phyloP scores from a whole-genome alignment of 2,888 invertebrate species.

The Clanis bilineata region DNA sequence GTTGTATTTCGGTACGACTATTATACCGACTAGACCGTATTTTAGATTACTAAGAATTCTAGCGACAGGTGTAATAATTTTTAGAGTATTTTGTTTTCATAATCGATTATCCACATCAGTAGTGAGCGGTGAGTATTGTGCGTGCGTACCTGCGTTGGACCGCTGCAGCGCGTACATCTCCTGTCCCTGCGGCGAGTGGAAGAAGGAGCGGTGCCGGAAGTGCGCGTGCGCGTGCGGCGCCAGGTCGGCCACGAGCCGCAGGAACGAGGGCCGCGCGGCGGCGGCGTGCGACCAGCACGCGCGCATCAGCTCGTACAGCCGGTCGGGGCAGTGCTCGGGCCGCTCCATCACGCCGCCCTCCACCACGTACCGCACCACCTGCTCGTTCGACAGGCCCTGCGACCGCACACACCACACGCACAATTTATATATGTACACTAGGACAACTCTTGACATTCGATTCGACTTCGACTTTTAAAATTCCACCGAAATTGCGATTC shows the following conservation, averaged over 20 bases:
- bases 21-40: no score
- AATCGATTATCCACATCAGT: no score
- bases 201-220: conserved; percentile 84
- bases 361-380: conserved; percentile 94
- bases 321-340: conserved; percentile 97
- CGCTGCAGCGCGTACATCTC: conserved; percentile 77
- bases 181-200: conserved; percentile 83
- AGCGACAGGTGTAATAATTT: no score
- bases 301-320: conserved; percentile 94
- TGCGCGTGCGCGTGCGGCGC: conserved; percentile 84
- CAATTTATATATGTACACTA: neutral
- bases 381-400: conserved; percentile 94
- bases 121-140: no score
- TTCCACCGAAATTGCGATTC: no score
- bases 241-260: conserved; percentile 89
- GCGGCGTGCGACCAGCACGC: conserved; percentile 95
- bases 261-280: conserved; percentile 90
- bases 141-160: conserved; percentile 46
- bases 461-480: no score
- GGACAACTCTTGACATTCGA: no score
- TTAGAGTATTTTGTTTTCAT: no score
- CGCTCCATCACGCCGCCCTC: conserved; percentile 97
- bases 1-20: no score
- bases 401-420: neutral
- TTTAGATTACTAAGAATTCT: no score